Conservation (phyloP, 1,140 invertebrate species). For the Zaprionus tsacasi region DNA sequence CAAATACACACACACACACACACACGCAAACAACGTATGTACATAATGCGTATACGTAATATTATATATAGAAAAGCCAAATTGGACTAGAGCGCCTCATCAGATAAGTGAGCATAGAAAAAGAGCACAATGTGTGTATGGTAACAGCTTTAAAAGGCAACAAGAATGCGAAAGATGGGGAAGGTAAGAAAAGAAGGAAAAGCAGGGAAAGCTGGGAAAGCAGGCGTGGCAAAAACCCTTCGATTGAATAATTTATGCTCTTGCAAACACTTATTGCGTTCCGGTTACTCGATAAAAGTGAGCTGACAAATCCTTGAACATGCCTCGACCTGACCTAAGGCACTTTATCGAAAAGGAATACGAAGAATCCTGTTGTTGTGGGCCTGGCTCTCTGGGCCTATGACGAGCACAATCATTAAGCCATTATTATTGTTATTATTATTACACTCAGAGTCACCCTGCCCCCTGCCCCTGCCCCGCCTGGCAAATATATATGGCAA, state of each 20-base stretch:
- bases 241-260: not conserved
- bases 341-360: constrained; percentile 66
- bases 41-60: constrained; percentile 8
- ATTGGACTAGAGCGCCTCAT: constrained; percentile 21
- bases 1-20: not conserved
- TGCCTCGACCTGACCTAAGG: constrained; percentile 37
- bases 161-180: too few relatives aligned
- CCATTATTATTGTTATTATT: constrained; percentile 81
- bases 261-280: not conserved
- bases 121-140: not conserved
- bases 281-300: constrained; percentile 39
- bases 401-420: constrained; percentile 76
- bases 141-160: not conserved
- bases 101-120: constrained; percentile 8
- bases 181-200: too few relatives aligned
- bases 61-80: not conserved
- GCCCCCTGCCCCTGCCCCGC: too few relatives aligned
- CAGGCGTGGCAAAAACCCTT: not conserved
- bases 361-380: constrained; percentile 2
- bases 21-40: constrained; percentile 11
- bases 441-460: constrained; percentile 57
- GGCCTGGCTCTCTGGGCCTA: constrained; percentile 31
- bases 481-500: not conserved
- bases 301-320: constrained; percentile 63
- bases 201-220: too few relatives aligned